Conservation (phyloP, 2,113 vertebrate genomes). For the Glaucidium brasilianum region DNA sequence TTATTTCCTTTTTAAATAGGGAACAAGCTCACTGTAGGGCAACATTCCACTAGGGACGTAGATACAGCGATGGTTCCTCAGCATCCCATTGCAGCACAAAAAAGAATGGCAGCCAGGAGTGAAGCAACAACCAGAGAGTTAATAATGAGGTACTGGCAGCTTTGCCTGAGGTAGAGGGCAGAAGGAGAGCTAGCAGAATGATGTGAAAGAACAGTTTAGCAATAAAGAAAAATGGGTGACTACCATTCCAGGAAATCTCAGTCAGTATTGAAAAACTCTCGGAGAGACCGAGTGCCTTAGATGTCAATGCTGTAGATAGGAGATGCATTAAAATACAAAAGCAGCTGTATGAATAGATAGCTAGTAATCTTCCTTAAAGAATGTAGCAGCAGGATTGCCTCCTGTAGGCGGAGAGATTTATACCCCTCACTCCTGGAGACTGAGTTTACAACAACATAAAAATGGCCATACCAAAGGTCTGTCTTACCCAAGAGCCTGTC, state of each 20-base stretch:
- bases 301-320: neutral
- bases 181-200: neutral
- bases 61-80: neutral
- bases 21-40: conserved; percentile 19
- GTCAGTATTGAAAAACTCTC: neutral
- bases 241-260: conserved; percentile 33
- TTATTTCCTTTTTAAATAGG: conserved; percentile 19
- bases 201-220: conserved; percentile 24
- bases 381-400: neutral
- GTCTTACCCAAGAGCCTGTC: neutral
- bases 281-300: neutral
- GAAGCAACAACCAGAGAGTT: conserved; percentile 32
- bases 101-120: neutral
- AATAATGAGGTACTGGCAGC: conserved; percentile 4
- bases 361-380: neutral
- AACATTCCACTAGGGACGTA: conserved; percentile 18
- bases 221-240: conserved; percentile 15
- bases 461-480: neutral
- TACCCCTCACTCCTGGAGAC: neutral
- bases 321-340: conserved; percentile 49
- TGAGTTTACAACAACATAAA: neutral
- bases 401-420: neutral
- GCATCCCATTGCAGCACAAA: neutral
- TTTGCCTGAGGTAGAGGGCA: conserved; percentile 37
- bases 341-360: neutral